These are phyloP conservation scores for Agraylea sexmaculata DNA, from an alignment of 1,140 invertebrate genomes.

Conservation along the genomic window DNA sequence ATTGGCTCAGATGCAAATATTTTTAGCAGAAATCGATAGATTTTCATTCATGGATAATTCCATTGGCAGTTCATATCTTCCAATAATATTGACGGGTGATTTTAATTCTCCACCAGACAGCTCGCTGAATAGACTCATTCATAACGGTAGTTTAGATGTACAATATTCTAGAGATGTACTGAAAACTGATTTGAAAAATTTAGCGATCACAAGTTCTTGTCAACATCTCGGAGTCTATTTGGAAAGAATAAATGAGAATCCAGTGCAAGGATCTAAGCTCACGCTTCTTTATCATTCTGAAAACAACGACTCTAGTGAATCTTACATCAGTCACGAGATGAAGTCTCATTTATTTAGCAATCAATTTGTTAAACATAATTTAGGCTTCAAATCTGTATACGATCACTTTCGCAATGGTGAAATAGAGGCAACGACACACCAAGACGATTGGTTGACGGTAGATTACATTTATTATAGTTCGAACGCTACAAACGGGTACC, in stretches of 20 bases:
- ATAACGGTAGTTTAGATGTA: conserved; percentile 41
- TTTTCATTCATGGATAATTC: conserved; percentile 48
- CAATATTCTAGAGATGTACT: conserved; percentile 7
- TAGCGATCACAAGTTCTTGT: conserved; percentile 52
- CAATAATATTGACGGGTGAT: conserved; percentile 79
- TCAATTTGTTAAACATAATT: conserved; percentile 40
- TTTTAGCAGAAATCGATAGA: conserved; percentile 73
- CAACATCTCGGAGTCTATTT: conserved; percentile 46
- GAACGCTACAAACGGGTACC: not conserved
- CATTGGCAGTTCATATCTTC: conserved; percentile 43
- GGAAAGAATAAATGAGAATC: conserved; percentile 16
- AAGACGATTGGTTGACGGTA: conserved; percentile 64
- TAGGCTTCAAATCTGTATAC: conserved; percentile 46
- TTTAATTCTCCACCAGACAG: conserved; percentile 71
- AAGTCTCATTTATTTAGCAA: conserved; percentile 31
- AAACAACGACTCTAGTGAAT: conserved; percentile 14
- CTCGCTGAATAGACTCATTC: conserved; percentile 60
- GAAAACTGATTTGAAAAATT: conserved; percentile 20
- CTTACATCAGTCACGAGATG: conserved; percentile 3
- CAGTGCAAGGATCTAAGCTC: conserved; percentile 19
- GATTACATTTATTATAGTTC: conserved; percentile 68
- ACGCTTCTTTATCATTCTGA: conserved; percentile 23
- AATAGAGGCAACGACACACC: conserved; percentile 56
- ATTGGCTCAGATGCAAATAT: conserved; percentile 68
- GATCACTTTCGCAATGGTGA: conserved; percentile 32